Conservation (phyloP, 2,888 invertebrate species). For the Hyposoter dolosus region DNA sequence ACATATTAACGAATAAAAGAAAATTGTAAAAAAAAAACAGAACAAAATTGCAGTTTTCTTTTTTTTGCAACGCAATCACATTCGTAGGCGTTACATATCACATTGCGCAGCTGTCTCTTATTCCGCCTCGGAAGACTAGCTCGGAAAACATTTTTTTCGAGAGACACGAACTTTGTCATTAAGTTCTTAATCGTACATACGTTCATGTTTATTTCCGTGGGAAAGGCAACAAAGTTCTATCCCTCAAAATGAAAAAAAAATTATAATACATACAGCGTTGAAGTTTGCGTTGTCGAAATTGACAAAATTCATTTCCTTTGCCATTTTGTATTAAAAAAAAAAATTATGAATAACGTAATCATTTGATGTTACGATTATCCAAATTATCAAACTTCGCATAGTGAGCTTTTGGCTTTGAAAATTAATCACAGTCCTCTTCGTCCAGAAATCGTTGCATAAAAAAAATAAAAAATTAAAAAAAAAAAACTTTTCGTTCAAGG, state of each 20-base stretch:
- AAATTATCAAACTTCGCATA: neutral
- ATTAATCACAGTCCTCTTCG: neutral
- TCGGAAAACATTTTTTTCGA: conserved; percentile 71
- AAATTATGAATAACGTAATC: neutral
- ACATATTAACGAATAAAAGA: neutral
- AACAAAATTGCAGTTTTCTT: conserved; percentile 17
- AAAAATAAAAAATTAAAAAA: neutral
- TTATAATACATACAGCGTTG: neutral
- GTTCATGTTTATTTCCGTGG: neutral
- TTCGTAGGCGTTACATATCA: conserved; percentile 78
- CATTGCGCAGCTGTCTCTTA: conserved; percentile 81
- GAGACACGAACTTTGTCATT: neutral
- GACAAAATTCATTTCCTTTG: neutral
- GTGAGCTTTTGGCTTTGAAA: neutral
- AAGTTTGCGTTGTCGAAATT: neutral
- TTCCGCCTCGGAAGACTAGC: conserved; percentile 79
- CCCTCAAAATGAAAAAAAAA: neutral
- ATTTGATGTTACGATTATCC: neutral
- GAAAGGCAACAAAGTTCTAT: neutral
- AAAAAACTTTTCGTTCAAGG: too few species aligned
- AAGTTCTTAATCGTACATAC: neutral
- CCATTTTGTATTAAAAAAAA: too few species aligned
- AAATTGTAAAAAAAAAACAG: conserved; percentile 51
- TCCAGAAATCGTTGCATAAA: neutral
- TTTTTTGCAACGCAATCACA: conserved; percentile 44